phyloP scores from a whole-genome alignment of 2,888 invertebrate species.

The Tuberolachnus salignus region DNA sequence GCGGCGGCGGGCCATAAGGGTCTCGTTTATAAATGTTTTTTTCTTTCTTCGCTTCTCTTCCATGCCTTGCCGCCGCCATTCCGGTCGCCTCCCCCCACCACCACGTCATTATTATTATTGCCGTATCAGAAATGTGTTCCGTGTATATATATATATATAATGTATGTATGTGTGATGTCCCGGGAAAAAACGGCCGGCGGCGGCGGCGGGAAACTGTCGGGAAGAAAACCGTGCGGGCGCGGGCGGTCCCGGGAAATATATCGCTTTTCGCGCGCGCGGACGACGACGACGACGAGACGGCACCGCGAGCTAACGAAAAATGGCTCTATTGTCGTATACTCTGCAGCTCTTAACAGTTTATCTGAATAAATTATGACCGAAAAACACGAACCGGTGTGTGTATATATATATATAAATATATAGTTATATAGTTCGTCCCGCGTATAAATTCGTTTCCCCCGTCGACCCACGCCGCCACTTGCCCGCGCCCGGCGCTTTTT shows the following conservation, averaged over 20 bases:
- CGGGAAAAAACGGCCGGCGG: background rate
- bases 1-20: constrained; percentile 37
- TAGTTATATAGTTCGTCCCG: constrained; percentile 28
- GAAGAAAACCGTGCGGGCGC: background rate
- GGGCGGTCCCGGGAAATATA: constrained; percentile 34
- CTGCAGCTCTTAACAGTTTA: constrained; percentile 45
- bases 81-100: background rate
- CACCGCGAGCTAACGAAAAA: constrained; percentile 51
- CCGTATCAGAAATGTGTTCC: constrained; percentile 50
- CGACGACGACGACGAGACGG: constrained; percentile 7
- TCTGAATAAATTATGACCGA: constrained; percentile 55
- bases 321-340: constrained; percentile 55
- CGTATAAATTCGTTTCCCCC: constrained; percentile 49
- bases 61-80: background rate
- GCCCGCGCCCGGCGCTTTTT: too few species aligned
- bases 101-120: constrained; percentile 52
- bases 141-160: background rate
- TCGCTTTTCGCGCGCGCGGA: constrained; percentile 47
- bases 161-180: background rate
- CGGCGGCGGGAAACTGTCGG: background rate
- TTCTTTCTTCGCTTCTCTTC: background rate
- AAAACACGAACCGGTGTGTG: constrained; percentile 40
- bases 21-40: constrained; percentile 52
- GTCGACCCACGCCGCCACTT: too few species aligned
- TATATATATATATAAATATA: constrained; percentile 38